Evolutionary conservation across 2,888 invertebrate genomes (phyloP).

Genomic region (Fragum whitleyi): DNA sequence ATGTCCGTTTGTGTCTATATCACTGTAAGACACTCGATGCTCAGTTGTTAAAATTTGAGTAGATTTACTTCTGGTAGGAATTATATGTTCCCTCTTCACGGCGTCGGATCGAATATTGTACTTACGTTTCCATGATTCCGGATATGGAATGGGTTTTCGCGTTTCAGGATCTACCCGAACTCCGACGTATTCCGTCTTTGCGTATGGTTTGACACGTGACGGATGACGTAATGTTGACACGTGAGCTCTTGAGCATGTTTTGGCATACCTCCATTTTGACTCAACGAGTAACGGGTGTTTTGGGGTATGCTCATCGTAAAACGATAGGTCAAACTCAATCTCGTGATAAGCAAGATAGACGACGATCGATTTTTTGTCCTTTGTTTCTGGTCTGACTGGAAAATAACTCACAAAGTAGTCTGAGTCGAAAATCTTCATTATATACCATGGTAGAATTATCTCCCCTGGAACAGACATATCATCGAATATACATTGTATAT

Average conservation of each 20-base stretch:
- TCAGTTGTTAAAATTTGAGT: constrained; percentile 18
- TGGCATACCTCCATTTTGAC: constrained; percentile 25
- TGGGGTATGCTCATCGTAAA: constrained; percentile 36
- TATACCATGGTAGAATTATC: constrained; percentile 39
- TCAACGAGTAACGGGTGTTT: constrained; percentile 45
- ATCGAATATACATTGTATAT: no score
- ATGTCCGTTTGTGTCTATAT: constrained; percentile 48
- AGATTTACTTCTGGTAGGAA: constrained; percentile 22
- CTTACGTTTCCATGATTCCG: constrained; percentile 31
- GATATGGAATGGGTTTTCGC: constrained; percentile 49
- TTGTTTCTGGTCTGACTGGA: constrained; percentile 1
- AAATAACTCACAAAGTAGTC: constrained; percentile 13
- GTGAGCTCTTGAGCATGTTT: constrained; percentile 29
- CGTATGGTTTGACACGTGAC: constrained; percentile 26
- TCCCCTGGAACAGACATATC: constrained; percentile 31
- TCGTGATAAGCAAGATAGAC: constrained; percentile 15
- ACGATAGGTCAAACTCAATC: constrained; percentile 22
- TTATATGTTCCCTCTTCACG: constrained; percentile 18
- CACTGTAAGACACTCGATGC: constrained; percentile 38
- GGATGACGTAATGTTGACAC: constrained; percentile 28
- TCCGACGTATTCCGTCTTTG: constrained; percentile 12
- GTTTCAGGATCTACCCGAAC: constrained; percentile 46
- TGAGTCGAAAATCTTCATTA: constrained; percentile 46
- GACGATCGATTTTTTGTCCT: constrained; percentile 7
- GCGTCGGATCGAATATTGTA: constrained; percentile 31